Percentiles rank a stretch among this genome's conserved stretches.
Evolutionary conservation across 2,797 vertebrate species (phyloP).

Genomic region (Crypturellus tataupa): DNA sequence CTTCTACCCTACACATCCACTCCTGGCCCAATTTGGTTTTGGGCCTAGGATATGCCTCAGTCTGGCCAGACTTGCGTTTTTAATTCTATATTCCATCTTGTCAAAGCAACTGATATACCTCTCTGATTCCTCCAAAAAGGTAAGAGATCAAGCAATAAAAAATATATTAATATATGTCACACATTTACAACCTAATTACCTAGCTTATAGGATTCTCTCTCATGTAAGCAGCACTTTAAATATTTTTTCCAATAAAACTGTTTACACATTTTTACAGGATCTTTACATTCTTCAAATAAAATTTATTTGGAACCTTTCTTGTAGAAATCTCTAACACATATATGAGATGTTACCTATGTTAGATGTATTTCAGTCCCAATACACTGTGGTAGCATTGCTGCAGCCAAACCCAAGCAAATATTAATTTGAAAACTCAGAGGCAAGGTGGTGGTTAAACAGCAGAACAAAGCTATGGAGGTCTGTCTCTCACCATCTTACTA

Average conservation of each 20-base stretch:
- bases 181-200: not conserved
- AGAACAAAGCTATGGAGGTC: slow-evolving; percentile 43
- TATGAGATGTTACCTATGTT: not conserved
- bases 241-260: not conserved
- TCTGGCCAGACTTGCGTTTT: not conserved
- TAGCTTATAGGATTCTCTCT: not conserved
- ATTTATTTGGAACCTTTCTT: not conserved
- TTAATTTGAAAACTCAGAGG: slow-evolving; percentile 12
- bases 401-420: slow-evolving; percentile 33
- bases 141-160: not conserved
- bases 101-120: not conserved
- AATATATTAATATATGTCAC: not conserved
- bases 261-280: not conserved
- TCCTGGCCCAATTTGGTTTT: fast-evolving
- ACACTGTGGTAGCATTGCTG: not conserved
- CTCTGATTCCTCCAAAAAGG: not conserved
- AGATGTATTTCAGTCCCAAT: not conserved
- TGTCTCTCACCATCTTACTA: slow-evolving; percentile 60
- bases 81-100: not conserved
- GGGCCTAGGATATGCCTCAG: not conserved
- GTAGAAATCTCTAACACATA: not conserved
- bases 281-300: not conserved
- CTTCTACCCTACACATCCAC: not conserved
- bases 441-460: not conserved
- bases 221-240: not conserved